phyloP scores from a whole-genome alignment of 2,797 vertebrate species.

The Oryzias dopingdopingensis region DNA sequence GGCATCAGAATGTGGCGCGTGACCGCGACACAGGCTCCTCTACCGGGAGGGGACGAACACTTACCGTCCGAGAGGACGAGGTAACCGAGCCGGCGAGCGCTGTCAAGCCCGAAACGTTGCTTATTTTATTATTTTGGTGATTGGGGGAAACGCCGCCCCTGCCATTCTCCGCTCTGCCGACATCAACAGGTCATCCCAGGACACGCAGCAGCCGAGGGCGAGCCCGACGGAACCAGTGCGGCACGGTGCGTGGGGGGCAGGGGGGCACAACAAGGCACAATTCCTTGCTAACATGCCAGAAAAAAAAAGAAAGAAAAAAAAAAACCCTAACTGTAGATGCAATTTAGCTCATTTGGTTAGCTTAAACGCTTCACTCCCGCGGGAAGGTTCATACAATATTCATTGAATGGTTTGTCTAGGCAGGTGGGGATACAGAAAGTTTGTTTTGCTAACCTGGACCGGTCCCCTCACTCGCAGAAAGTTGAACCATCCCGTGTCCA shows the following conservation, averaged over 20 bases:
- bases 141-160: constrained; percentile 74
- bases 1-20: constrained; percentile 43
- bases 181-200: constrained; percentile 88
- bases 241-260: constrained; percentile 48
- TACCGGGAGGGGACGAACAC: constrained; percentile 40
- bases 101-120: constrained; percentile 55
- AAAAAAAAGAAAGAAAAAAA: constrained; percentile 1
- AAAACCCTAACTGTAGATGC: constrained; percentile 8
- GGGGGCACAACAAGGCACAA: constrained; percentile 67
- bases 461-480: constrained; percentile 53
- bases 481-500: constrained; percentile 51
- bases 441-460: constrained; percentile 54
- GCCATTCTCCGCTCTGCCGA: constrained; percentile 78
- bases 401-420: background rate
- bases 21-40: constrained; percentile 40
- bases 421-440: constrained; percentile 44
- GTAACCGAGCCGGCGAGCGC: constrained; percentile 52
- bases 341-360: constrained; percentile 25
- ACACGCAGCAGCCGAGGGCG: constrained; percentile 82
- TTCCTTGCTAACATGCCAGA: constrained; percentile 54
- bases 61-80: constrained; percentile 61
- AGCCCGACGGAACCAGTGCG: constrained; percentile 83
- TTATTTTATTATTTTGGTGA: constrained; percentile 72
- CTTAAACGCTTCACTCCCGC: too few species aligned
- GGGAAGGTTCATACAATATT: background rate